Conservation (phyloP, 2,113 vertebrate genomes). For the Axis porcinus region DNA sequence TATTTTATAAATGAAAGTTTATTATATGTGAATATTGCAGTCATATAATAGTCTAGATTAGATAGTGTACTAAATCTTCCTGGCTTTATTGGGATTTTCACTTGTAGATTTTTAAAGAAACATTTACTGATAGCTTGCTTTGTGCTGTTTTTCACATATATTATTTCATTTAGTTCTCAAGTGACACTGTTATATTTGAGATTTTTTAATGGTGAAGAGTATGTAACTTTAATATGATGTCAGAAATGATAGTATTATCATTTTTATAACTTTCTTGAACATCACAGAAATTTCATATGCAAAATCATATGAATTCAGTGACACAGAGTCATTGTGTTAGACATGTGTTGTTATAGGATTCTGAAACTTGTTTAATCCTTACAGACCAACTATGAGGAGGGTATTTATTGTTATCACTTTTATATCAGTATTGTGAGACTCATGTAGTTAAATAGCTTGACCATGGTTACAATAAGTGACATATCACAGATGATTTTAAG, state of each 20-base stretch:
- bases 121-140: constrained; percentile 28
- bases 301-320: neutral
- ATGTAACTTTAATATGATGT: neutral
- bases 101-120: constrained; percentile 28
- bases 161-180: constrained; percentile 23
- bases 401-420: neutral
- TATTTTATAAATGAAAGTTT: constrained; percentile 33
- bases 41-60: constrained; percentile 1
- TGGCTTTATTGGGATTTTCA: neutral
- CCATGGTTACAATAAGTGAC: neutral
- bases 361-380: constrained; percentile 1
- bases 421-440: neutral
- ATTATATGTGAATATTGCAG: constrained; percentile 50
- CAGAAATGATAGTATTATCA: neutral
- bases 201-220: neutral
- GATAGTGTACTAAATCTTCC: neutral
- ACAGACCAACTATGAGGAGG: neutral
- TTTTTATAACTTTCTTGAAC: constrained; percentile 6
- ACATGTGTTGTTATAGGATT: neutral
- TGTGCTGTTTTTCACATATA: constrained; percentile 7
- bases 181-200: neutral
- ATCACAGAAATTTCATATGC: neutral
- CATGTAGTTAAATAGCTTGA: neutral
- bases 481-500: constrained; percentile 8
- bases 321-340: neutral